Percentiles rank a stretch among this genome's conserved stretches.
These are phyloP conservation scores for Tiliacea aurago DNA, from an alignment of 2,888 invertebrate species.

Conservation along the genomic window DNA sequence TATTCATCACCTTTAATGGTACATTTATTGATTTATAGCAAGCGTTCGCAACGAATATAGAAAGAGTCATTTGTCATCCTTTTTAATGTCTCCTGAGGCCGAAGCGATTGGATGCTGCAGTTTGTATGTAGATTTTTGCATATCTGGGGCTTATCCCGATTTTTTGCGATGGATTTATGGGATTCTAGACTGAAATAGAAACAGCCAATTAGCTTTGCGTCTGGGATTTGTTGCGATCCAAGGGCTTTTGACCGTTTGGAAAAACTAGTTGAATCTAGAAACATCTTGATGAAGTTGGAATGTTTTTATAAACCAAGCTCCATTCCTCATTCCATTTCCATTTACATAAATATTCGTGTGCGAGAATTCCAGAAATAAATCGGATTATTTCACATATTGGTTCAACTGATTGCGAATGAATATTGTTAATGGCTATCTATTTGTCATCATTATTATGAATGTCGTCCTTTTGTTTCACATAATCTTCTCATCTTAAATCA, in stretches of 20 bases:
- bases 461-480: not conserved
- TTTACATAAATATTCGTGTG: not conserved
- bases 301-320: not conserved
- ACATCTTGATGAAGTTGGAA: not conserved
- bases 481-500: conserved; percentile 9
- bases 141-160: conserved; percentile 17
- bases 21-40: conserved; percentile 57
- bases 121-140: conserved; percentile 48
- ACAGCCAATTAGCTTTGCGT: conserved; percentile 44
- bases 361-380: not conserved
- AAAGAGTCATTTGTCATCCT: conserved; percentile 60
- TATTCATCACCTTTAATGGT: conserved; percentile 57
- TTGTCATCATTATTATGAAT: not conserved
- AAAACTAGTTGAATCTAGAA: not conserved
- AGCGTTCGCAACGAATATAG: conserved; percentile 40
- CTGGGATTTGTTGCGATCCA: conserved; percentile 2
- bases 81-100: conserved; percentile 41
- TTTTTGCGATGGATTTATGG: conserved; percentile 29
- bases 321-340: not conserved
- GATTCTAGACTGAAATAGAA: conserved; percentile 17
- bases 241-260: not conserved
- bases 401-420: not conserved
- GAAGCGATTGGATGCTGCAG: conserved; percentile 38
- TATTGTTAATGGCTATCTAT: not conserved
- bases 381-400: not conserved